A percentile compares a stretch with the other conserved stretches of the same genome.
Evolutionary conservation across 2,888 invertebrate species (phyloP).

Genomic region (Drosophila fulvimacula): DNA sequence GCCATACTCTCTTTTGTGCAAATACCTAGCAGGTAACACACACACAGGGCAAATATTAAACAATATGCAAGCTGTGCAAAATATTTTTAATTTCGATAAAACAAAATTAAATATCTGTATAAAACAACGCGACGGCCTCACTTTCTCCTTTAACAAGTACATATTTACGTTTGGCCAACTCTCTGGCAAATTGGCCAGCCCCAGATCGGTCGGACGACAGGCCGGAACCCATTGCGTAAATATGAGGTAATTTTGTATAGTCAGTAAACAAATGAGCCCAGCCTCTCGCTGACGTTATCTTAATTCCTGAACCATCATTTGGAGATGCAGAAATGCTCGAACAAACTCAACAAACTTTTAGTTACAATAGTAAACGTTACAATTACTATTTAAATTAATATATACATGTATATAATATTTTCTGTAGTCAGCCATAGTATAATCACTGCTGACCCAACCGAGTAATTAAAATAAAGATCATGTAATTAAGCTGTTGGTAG

Average conservation of each 20-base stretch:
- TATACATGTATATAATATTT: neutral
- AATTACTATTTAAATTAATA: neutral
- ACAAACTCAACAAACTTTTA: neutral
- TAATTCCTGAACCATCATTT: conserved; percentile 43
- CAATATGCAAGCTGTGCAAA: conserved; percentile 72
- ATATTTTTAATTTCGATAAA: conserved; percentile 52
- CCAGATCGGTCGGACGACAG: conserved; percentile 12
- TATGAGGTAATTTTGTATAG: conserved; percentile 62
- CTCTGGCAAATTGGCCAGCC: conserved; percentile 56
- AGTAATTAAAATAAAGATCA: conserved; percentile 30
- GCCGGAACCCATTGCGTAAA: conserved; percentile 65
- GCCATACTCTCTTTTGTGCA: conserved; percentile 68
- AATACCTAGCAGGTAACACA: conserved; percentile 43
- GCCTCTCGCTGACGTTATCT: conserved; percentile 33
- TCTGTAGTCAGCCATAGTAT: neutral
- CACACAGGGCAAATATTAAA: conserved; percentile 40
- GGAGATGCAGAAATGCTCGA: conserved; percentile 3
- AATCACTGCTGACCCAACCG: conserved; percentile 10
- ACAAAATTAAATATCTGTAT: conserved; percentile 39
- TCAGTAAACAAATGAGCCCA: conserved; percentile 34
- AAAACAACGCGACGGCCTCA: conserved; percentile 49
- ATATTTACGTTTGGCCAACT: conserved; percentile 61
- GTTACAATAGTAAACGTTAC: conserved; percentile 8
- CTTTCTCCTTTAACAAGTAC: conserved; percentile 69
- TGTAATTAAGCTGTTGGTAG: conserved; percentile 11